phyloP scores from a whole-genome alignment of 2,888 invertebrate species.

The Sesia apiformis region DNA sequence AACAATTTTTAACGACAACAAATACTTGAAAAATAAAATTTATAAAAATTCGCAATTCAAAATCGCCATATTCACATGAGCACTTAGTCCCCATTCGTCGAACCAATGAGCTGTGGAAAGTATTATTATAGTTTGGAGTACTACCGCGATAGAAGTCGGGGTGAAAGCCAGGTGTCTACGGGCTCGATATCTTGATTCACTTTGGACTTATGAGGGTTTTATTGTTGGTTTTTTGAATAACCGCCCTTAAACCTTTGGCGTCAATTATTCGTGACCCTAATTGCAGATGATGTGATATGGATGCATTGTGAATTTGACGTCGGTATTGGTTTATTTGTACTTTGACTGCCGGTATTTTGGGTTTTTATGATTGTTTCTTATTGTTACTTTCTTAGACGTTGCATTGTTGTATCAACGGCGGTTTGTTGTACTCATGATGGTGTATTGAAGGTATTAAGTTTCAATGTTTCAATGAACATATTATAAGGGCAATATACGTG shows the following conservation, averaged over 20 bases:
- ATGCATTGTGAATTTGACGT: constrained; percentile 57
- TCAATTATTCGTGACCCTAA: constrained; percentile 72
- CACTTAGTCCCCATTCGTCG: constrained; percentile 24
- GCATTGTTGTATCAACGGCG: constrained; percentile 9
- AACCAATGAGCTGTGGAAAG: constrained; percentile 55
- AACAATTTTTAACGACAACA: constrained; percentile 1
- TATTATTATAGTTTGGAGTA: constrained; percentile 45
- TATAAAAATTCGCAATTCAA: constrained; percentile 32
- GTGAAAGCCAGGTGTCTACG: constrained; percentile 62
- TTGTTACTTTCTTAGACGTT: constrained; percentile 35
- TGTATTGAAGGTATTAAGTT: constrained; percentile 10
- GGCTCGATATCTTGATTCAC: constrained; percentile 68
- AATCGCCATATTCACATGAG: constrained; percentile 26
- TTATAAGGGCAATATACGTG: too few relatives aligned
- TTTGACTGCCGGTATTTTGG: constrained; percentile 33
- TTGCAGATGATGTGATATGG: constrained; percentile 70
- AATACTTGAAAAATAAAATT: not conserved
- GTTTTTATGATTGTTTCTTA: constrained; percentile 33
- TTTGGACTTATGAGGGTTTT: constrained; percentile 54
- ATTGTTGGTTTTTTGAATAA: constrained; percentile 53
- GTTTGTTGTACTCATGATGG: constrained; percentile 24
- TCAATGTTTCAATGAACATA: too few relatives aligned
- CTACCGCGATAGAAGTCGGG: constrained; percentile 23
- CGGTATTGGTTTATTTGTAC: constrained; percentile 57
- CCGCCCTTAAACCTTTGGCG: constrained; percentile 62